Percentiles rank a stretch among this genome's conserved stretches.
These are phyloP conservation scores for Ischnus inquisitorius DNA, from an alignment of 2,888 invertebrate species.

Conservation along the genomic window DNA sequence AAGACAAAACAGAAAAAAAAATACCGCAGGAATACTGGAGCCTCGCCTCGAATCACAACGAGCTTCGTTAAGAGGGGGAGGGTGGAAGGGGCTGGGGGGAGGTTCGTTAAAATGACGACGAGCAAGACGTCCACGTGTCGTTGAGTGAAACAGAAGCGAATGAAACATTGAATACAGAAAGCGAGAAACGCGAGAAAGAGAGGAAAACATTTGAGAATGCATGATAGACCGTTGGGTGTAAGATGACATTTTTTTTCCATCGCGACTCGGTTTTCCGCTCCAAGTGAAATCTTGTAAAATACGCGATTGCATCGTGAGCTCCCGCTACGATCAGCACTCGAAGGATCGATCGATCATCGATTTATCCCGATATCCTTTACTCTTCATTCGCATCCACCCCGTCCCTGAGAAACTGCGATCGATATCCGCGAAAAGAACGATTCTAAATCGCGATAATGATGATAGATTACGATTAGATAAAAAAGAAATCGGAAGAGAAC, in stretches of 20 bases:
- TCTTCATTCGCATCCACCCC: conserved; percentile 17
- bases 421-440: neutral
- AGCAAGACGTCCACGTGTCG: conserved; percentile 67
- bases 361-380: neutral
- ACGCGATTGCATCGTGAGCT: neutral
- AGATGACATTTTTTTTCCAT: conserved; percentile 53
- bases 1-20: neutral
- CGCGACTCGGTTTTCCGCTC: conserved; percentile 64
- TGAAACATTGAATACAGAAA: conserved; percentile 41
- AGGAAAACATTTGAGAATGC: conserved; percentile 33
- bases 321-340: neutral
- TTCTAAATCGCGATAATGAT: neutral
- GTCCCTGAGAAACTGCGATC: neutral
- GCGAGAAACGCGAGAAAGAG: conserved; percentile 36
- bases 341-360: neutral
- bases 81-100: conserved; percentile 66
- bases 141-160: conserved; percentile 48
- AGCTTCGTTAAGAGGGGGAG: conserved; percentile 48
- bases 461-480: neutral
- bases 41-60: conserved; percentile 54
- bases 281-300: conserved; percentile 56
- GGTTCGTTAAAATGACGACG: conserved; percentile 67
- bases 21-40: conserved; percentile 56
- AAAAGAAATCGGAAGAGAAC: neutral
- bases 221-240: conserved; percentile 39